Base-by-base conservation (phyloP, 2,113 vertebrate species). In the Noturus placidus region DNA sequence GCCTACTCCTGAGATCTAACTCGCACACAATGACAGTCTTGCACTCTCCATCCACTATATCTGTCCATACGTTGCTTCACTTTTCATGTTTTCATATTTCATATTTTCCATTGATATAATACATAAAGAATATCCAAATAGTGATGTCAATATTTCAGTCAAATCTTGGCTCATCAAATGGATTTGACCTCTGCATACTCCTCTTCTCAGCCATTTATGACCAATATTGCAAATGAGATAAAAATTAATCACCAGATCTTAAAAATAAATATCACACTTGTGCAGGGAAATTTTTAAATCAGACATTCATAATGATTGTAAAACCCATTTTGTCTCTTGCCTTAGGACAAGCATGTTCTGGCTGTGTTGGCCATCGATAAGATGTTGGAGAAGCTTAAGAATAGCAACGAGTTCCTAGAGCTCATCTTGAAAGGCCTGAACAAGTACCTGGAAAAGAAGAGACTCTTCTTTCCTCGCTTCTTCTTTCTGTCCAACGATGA, bases 401-500 rank as follows among this genome's bases (percentile, higher is more conserved):
- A 95, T 57, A 96, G 93, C 89, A 98, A 94, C 46, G 95, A 96
- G 74, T 92, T 97, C 83, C 92, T 97, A 91, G 97, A 98, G 83
- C 92, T 96, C 82, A 98, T 98, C 91, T 95, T 98, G 42, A 97
- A 97, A 91, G 96, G 97, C 85, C 96, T 98, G n/a, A 98, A 98
- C 89, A 95, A 96, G 84, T 97, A 99, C 91, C 92, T 98, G 92
- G 97, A 98, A 91, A 98, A 97, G 93, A 98, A 98, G 80, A 95
- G 97, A 14, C 95, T 99, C 6, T 97, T 92, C 90, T 99, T 98
- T 77, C 97, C 97, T 27, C 95, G 97, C 72, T 99, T 99, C 93
- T 99, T 98, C 92, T 98, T 99, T 93, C 92, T 98, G 74, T 99
- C 97, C 27, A 98, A 98, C 15, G 97, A 98, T 81, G 97, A 99